These are phyloP conservation scores for Steinernema feltiae DNA, from an alignment of 1,140 invertebrate genomes.

Conservation along the genomic window DNA sequence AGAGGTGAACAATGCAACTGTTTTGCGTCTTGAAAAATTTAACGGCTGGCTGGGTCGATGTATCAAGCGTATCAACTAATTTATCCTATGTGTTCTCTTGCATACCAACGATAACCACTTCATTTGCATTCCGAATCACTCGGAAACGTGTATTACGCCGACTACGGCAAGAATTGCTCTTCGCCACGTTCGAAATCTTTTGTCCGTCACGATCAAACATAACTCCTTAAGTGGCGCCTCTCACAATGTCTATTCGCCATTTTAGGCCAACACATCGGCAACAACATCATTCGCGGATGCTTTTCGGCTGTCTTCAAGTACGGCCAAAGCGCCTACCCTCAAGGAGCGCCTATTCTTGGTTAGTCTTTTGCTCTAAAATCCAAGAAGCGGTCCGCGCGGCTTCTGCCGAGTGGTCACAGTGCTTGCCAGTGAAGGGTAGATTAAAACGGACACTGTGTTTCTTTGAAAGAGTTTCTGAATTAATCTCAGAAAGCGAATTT, in stretches of 20 bases:
- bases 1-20: conserved; percentile 9
- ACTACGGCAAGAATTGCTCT: too few species aligned
- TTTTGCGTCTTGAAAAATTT: not conserved
- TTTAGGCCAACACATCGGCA: conserved; percentile 49
- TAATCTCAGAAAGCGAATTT: conserved; percentile 1
- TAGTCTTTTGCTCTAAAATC: not conserved
- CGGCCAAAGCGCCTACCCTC: conserved; percentile 38
- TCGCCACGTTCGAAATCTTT: not conserved
- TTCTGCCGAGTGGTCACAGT: not conserved
- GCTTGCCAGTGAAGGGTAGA: not conserved
- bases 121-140: not conserved
- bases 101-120: not conserved
- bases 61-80: not conserved
- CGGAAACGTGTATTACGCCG: not conserved
- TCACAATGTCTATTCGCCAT: not conserved
- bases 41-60: not conserved
- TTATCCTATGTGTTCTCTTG: too few species aligned
- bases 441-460: not conserved
- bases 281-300: conserved; percentile 50
- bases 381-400: not conserved
- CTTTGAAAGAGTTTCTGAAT: not conserved
- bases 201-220: not conserved
- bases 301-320: conserved; percentile 51
- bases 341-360: conserved; percentile 11
- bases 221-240: conserved; percentile 2